phyloP scores from a whole-genome alignment of 2,113 vertebrate genomes.

The crab-eating macaque (Macaca fascicularis) region DNA sequence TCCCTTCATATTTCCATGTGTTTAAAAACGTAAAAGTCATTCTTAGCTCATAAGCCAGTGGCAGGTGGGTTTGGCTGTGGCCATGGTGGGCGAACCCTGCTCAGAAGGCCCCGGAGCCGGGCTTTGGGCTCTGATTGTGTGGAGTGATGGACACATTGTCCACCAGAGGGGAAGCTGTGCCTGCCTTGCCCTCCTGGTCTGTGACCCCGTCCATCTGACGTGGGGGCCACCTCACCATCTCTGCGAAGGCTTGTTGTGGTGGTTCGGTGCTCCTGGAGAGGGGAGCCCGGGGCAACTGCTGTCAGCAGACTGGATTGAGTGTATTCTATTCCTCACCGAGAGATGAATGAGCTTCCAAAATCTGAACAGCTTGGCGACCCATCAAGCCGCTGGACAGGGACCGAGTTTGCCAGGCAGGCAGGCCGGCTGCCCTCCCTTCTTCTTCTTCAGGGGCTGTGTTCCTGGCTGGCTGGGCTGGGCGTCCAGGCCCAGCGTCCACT shows the following conservation, averaged over 20 bases:
- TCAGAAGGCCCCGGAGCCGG: rapidly evolving
- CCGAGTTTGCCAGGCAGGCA: background rate
- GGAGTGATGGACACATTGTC: too few relatives aligned
- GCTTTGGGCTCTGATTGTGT: too few relatives aligned
- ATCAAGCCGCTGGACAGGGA: background rate
- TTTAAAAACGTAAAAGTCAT: background rate
- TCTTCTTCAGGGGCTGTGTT: background rate
- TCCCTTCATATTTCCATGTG: background rate
- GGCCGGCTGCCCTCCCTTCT: background rate
- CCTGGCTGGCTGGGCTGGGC: background rate
- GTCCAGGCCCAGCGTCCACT: too few relatives aligned
- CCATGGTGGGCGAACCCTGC: too few relatives aligned
- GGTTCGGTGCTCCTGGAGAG: background rate
- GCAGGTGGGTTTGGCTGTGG: background rate
- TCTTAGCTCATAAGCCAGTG: background rate
- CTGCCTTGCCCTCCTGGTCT: too few relatives aligned
- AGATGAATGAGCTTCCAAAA: rapidly evolving
- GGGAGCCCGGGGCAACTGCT: background rate
- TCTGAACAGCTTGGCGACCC: rapidly evolving
- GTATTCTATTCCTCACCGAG: rapidly evolving
- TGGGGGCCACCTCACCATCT: too few relatives aligned
- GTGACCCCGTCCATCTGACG: too few relatives aligned
- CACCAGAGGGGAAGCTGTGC: too few relatives aligned
- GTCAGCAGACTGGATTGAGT: background rate
- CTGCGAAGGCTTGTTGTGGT: too few relatives aligned